Evolutionary conservation across 2,113 vertebrate genomes (phyloP), one percentile per base, ranked within the genome.

Genomic region (Eudyptes chrysolophus): DNA sequence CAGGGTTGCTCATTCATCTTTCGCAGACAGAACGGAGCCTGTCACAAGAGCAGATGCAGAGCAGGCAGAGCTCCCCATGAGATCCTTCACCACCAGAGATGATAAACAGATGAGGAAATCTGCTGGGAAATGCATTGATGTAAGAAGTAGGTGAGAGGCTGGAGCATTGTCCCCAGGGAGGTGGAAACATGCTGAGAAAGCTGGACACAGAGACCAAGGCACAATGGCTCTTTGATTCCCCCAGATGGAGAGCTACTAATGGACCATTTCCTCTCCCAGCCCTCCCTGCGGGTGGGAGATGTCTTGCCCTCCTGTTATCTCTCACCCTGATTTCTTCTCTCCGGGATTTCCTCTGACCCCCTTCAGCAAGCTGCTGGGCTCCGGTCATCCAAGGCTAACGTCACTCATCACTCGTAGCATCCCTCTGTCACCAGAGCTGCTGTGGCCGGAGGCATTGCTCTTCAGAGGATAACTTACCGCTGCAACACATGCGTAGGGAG

Each of bases 81-180:
- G 97, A 92, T 92, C 61, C 95, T 93, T 96, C 84, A 84, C 87
- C 89, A 94, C 94, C 70, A 94, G 93, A 92, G 96, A 95, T 87
- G 95, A 96, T 76, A 96, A 97, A 96, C 97, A 97, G 96, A 96
- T 97, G 97, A 95, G 91, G 74, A 95, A 89, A 80, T 97, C 95
- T 97, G 71, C 95, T 97, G 96, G 97, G 97, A 95, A 96, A 90
- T 19, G 94, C 78, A 94, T 69, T 96, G 95, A 97, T 94, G 96
- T 97, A 79, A 91, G 92, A 91, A 89, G 71, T 83, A 96, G 95
- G 95, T 97, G 95, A 96, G 94, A 95, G 65, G 94, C 94, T 97
- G 93, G 49, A 92, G 74, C 66, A 19, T 34, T 10, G 81, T 96
- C 96, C 78, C 94, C 71, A 21, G 36, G 85, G 96, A 94, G 92